Evolutionary conservation across 1,140 invertebrate genomes (phyloP).

Genomic region (Telenomus remus): DNA sequence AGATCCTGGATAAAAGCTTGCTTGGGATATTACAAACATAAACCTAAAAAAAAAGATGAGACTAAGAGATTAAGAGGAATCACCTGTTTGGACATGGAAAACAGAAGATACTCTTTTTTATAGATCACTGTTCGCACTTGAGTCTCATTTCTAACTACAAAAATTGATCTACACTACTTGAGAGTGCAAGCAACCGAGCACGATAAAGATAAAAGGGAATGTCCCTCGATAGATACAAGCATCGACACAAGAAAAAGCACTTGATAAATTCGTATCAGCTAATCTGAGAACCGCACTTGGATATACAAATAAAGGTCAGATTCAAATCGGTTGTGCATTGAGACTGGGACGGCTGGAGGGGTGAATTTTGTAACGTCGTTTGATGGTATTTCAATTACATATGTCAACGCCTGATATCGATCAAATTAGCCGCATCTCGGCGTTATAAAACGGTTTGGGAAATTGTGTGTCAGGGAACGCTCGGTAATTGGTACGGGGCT

Average conservation of each 20-base stretch:
- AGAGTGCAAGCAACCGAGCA: neutral
- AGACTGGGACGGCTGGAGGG: too few relatives aligned
- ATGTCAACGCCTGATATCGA: conserved; percentile 26
- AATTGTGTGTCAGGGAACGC: conserved; percentile 32
- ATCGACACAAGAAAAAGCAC: too few relatives aligned
- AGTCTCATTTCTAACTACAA: neutral
- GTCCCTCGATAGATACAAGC: neutral
- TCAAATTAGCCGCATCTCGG: conserved; percentile 17
- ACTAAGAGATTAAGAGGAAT: too few relatives aligned
- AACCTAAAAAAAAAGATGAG: too few relatives aligned
- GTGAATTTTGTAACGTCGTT: too few relatives aligned
- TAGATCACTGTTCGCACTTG: neutral
- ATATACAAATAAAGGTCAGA: too few relatives aligned
- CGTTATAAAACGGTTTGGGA: conserved; percentile 33
- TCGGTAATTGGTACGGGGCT: conserved; percentile 24
- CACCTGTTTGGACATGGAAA: too few relatives aligned
- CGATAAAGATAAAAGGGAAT: neutral
- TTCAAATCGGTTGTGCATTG: too few relatives aligned
- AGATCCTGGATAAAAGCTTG: too few relatives aligned
- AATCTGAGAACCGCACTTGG: too few relatives aligned
- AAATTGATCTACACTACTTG: neutral
- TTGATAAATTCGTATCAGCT: too few relatives aligned
- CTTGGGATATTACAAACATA: too few relatives aligned
- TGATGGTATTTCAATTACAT: conserved; percentile 19
- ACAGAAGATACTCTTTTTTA: neutral